These are phyloP conservation scores for Cyprinodon tularosa DNA, from an alignment of 2,113 vertebrate species.

Conservation along the genomic window DNA sequence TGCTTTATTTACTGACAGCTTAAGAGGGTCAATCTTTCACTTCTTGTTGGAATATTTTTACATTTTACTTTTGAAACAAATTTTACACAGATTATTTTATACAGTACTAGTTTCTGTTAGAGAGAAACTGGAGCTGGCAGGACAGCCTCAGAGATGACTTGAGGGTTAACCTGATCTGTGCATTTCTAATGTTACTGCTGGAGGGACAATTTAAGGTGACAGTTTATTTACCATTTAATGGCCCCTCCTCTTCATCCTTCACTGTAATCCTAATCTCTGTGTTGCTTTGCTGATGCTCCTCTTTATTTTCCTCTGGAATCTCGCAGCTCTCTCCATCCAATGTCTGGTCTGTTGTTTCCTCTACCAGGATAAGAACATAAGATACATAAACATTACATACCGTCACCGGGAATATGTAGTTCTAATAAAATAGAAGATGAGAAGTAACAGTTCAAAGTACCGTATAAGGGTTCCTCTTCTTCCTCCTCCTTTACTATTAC, in stretches of 20 bases:
- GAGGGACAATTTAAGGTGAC: not conserved
- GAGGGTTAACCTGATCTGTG: not conserved
- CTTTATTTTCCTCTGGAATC: conserved; percentile 18
- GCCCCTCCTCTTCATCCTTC: conserved; percentile 67
- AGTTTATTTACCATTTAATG: conserved; percentile 52
- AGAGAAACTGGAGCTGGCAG: not conserved
- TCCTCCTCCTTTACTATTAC: conserved; percentile 72
- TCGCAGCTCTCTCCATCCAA: conserved; percentile 30
- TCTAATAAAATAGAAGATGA: not conserved
- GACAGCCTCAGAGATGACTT: not conserved
- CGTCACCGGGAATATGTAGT: not conserved
- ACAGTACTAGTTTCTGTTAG: not conserved
- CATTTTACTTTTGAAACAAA: no score
- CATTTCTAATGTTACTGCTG: not conserved
- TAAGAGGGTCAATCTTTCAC: no score
- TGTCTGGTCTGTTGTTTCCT: conserved; percentile 26
- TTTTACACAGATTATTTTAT: no score
- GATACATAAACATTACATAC: not conserved
- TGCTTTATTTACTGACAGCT: no score
- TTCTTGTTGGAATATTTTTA: no score
- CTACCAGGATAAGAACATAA: conserved; percentile 17
- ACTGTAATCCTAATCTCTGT: conserved; percentile 58
- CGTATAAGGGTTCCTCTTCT: conserved; percentile 67
- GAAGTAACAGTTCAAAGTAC: conserved; percentile 35
- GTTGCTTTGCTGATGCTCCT: conserved; percentile 36